Base-by-base conservation (phyloP, 2,113 vertebrate genomes). In the Petrocephalus microphthalmus region DNA sequence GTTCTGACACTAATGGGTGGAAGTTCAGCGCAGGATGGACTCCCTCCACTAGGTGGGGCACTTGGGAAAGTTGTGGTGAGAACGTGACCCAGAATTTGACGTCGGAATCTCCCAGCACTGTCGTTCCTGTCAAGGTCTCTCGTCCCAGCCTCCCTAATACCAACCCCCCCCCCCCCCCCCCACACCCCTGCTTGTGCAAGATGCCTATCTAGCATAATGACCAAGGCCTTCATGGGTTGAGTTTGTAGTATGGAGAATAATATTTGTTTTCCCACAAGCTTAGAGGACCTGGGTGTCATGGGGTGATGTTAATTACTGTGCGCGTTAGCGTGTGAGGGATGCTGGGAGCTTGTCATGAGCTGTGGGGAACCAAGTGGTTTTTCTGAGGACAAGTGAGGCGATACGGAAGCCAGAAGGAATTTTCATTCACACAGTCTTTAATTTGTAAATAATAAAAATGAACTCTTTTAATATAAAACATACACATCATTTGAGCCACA, bases 391-490 rank as follows among this genome's bases (percentile, higher is more conserved):
- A 37, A 88, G 64, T 47, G 60, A 85, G 20, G 71, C 57, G 86
- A 78, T 78, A 20, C 22, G 20, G n/a, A 88, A 60, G 15, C 20
- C 84, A 84, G 56, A 84, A 81, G 52, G 52, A 67, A 22, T 53
- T 90, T 93, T 95, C 93, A 94, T 95, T 94, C 95, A 96, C 95
- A 96, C 95, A 95, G 95, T 95, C 94, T 94, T 95, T 96, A 96
- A 96, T 96, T 96, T 96, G 95, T 94, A 95, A 96, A 96, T 96
- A 93, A 96, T 96, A 95, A 95, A 96, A 96, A 96, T 94, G 88
- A 95, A 95, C 91, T 92, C 91, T 93, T 93, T 84, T 90, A 93
- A 95, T 95, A 96, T 95, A 96, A 95, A 96, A 96, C 94, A 95
- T 94, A 96, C 95, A 96, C 95, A 93, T 95, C 94, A 94, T 96